These are phyloP conservation scores for Sebastes diploproa DNA, from an alignment of 2,797 vertebrate genomes.

Conservation along the genomic window DNA sequence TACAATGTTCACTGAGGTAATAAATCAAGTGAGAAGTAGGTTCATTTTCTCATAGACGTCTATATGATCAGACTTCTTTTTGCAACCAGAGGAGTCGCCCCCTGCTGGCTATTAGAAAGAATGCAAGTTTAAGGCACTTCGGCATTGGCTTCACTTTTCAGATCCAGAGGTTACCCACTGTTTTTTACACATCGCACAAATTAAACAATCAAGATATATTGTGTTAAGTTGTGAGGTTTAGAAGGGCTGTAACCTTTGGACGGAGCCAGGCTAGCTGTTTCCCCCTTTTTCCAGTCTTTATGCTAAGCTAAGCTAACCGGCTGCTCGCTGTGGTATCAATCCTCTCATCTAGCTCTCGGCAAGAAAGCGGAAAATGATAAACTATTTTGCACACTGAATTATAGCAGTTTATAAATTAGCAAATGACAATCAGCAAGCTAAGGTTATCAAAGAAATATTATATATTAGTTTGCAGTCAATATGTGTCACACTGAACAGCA, in stretches of 20 bases:
- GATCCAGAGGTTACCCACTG: too few relatives aligned
- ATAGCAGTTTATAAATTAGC: not conserved
- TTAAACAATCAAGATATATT: not conserved
- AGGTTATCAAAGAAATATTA: not conserved
- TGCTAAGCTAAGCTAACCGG: not conserved
- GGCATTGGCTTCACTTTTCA: too few relatives aligned
- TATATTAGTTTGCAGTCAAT: not conserved
- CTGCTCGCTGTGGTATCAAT: not conserved
- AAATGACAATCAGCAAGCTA: not conserved
- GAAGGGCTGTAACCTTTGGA: not conserved
- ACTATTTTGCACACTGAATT: not conserved
- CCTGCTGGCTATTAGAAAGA: too few relatives aligned
- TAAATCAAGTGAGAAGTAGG: too few relatives aligned
- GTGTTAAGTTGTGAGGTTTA: not conserved
- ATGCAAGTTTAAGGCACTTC: too few relatives aligned
- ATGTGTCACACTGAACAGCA: not conserved
- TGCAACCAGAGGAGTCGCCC: too few relatives aligned
- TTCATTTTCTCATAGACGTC: fast-evolving
- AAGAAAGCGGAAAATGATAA: not conserved
- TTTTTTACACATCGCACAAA: not conserved
- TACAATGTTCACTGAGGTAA: too few relatives aligned
- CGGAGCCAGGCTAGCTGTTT: not conserved
- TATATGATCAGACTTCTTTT: fast-evolving
- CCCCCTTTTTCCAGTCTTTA: not conserved
- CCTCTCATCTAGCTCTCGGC: not conserved